Base-by-base conservation (phyloP, 1,140 invertebrate species). In the Papilio glaucus region DNA sequence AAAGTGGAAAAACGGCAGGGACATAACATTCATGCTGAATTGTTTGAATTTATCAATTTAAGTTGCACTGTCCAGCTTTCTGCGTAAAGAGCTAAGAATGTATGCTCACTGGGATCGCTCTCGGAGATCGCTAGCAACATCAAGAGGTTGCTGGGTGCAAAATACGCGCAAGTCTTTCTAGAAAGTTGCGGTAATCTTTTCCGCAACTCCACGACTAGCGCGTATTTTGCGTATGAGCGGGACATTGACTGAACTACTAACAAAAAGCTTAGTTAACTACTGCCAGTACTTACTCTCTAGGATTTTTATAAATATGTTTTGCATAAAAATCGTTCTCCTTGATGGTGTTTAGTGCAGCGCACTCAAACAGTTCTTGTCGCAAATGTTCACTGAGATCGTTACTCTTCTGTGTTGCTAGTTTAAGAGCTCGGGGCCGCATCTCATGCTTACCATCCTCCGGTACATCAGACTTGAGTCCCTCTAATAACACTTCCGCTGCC, bases 271-370 rank as follows among this genome's bases (percentile, higher is more conserved):
- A 38, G n/a, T 21, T 6, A 33, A 33, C 29, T 33, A n/a, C n/a
- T 33, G 15, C 12, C 33, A 73, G 74, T 41, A 85, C 88, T 86
- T 53, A 92, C 90, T 91, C 84, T 83, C 86, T 84, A 3, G 85
- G 89, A 18, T 81, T 76, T 73, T 91, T 89, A 45, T 83, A 77
- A 12, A 91, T 74, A 71, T 90, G 88, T 9, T 78, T 72, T 0
- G 80, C 79, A 0, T 73, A 71, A 8, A 92, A 75, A 13, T 79
- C 79, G 0, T 78, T 85, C 71, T 91, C 90, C 13, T 85, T 18
- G 18, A 84, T 78, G 1, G 38, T 21, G 4, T 82, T 76, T 38
- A 75, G 73, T 0, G 63, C 38, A 0, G 77, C 78, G 37, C 76
- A 65, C 3, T n/a, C 12, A 8, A 77, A 18, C 1, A 81, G 72